Evolutionary conservation across 2,797 vertebrate species (phyloP), one percentile per base, ranked within the genome.

Genomic region (Fratercula arctica): DNA sequence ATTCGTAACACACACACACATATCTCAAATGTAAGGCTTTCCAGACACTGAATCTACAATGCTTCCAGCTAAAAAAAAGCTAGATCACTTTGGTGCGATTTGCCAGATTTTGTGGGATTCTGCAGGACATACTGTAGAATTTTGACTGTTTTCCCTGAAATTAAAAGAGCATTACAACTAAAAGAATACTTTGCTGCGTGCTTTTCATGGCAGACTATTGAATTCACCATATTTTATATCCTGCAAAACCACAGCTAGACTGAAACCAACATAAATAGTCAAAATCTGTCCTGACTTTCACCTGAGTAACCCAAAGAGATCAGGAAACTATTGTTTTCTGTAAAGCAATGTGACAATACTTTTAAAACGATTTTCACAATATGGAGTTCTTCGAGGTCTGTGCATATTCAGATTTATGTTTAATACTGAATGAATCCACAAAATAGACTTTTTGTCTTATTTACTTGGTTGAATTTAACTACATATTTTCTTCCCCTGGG

Each of bases 111-210:
- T 67, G 25, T 69, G 21, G 68, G 51, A 93, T 70, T 85, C 50
- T 96, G 41, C 33, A 89, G 64, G 82, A 57, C 39, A 23, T 59
- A 85, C 26, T 95, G 57, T 89, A 57, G 75, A 93, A 90, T 93
- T 90, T 90, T 85, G 46, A 95, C n/a, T 56, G 23, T 23, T 78
- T 29, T 82, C 26, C 37, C 50, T 66, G 56, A 90, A 87, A 64
- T 59, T 48, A 87, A 73, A 78, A 82, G 48, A 86, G 19, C 37
- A 31, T 82, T 87, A 63, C 15, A 87, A 17, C 37, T 57, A 54
- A 81, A 94, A 92, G 39, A 91, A 89, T 83, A 79, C 8, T 95
- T 84, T 89, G 9, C 9, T 53, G 54, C 83, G 20, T 69, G 19
- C 25, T 95, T 93, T 91, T 91, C 28, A 73, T 24, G 56, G 16